These are phyloP conservation scores for Hemibagrus guttatus DNA, from an alignment of 2,797 vertebrate genomes.

Conservation along the genomic window DNA sequence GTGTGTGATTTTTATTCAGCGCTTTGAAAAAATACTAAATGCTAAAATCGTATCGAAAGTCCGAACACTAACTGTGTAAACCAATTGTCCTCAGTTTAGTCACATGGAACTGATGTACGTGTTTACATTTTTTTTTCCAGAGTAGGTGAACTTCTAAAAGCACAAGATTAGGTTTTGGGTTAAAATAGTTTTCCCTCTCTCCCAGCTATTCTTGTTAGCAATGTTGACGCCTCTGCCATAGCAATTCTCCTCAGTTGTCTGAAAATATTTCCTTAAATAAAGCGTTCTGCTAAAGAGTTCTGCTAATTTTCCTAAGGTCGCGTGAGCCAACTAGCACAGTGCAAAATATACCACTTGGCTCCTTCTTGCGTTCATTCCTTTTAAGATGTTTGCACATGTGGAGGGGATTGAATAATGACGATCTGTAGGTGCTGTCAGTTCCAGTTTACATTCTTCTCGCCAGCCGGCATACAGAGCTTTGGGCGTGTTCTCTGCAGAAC, in stretches of 20 bases:
- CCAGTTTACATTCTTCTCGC: slow-evolving; percentile 14
- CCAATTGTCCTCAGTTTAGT: no score
- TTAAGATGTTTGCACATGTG: neutral
- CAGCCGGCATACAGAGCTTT: slow-evolving; percentile 17
- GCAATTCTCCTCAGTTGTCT: neutral
- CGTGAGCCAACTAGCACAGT: neutral
- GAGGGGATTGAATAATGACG: neutral
- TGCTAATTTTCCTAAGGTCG: neutral
- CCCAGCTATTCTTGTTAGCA: neutral
- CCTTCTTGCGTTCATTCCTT: neutral
- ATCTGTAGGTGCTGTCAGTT: slow-evolving; percentile 10
- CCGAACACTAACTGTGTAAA: no score
- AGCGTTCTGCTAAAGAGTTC: neutral
- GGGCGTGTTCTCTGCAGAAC: slow-evolving; percentile 29
- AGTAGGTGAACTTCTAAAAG: neutral
- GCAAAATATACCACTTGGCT: slow-evolving; percentile 7
- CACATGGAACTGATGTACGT: no score
- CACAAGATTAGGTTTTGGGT: neutral
- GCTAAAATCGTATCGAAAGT: no score
- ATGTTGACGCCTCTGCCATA: neutral
- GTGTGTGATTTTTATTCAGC: no score
- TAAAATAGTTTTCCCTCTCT: neutral
- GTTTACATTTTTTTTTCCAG: no score
- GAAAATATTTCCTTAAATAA: slow-evolving; percentile 4
- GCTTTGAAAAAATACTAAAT: no score